A percentile compares a stretch with the other conserved stretches of the same genome.
phyloP scores from a whole-genome alignment of 2,888 invertebrate genomes.

The Chymomyza procnemis region DNA sequence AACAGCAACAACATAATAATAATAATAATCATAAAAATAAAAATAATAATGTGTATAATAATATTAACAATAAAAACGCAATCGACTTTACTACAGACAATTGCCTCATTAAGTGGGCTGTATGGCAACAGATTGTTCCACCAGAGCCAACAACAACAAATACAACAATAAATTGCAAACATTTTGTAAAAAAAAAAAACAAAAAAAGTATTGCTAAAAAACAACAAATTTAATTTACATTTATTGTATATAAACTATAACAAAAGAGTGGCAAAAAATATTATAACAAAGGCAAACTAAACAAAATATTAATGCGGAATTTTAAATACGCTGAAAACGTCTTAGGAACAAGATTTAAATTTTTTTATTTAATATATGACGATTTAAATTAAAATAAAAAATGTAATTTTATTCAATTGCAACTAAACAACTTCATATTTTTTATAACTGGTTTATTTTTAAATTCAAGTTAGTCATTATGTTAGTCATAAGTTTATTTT shows the following conservation, averaged over 20 bases:
- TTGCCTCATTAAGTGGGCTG: conserved; percentile 27
- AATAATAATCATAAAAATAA: conserved; percentile 15
- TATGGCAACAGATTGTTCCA: not conserved
- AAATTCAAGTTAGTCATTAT: no score
- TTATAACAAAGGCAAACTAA: not conserved
- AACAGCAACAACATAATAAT: conserved; percentile 3
- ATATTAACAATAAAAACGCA: conserved; percentile 31
- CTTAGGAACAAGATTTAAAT: no score
- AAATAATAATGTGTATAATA: conserved; percentile 23
- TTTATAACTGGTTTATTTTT: no score
- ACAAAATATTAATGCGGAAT: not conserved
- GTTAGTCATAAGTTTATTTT: no score
- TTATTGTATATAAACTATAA: conserved; percentile 13
- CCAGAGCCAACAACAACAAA: not conserved
- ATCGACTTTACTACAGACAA: conserved; percentile 14
- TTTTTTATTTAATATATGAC: no score
- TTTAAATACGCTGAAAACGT: not conserved
- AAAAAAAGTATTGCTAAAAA: conserved; percentile 11
- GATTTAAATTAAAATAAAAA: no score
- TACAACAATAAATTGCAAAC: not conserved
- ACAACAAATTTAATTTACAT: conserved; percentile 26
- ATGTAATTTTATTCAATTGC: no score
- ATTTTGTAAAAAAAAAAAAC: conserved; percentile 22
- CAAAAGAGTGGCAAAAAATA: not conserved
- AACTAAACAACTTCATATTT: no score